Percentiles rank a stretch among this genome's conserved stretches.
These are phyloP conservation scores for Pseudolaguvia tuberculata DNA, from an alignment of 2,113 vertebrate species.

Conservation along the genomic window DNA sequence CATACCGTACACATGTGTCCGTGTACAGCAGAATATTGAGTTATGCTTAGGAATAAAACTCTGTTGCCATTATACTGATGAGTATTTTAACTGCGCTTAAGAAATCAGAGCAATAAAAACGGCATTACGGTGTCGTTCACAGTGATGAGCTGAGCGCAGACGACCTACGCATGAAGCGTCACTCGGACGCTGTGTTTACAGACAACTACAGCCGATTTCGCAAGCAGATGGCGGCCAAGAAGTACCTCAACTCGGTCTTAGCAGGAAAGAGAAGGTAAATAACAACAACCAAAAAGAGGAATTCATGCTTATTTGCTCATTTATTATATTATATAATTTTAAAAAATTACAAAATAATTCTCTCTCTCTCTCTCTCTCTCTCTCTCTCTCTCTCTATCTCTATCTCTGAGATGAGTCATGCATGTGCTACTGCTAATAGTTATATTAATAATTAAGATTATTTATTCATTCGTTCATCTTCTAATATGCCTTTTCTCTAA, in stretches of 20 bases:
- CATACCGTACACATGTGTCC: neutral
- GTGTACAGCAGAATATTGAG: neutral
- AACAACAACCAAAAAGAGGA: no score
- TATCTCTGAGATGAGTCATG: no score
- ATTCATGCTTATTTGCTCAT: no score
- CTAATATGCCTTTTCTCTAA: no score
- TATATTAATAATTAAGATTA: no score
- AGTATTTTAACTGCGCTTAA: neutral
- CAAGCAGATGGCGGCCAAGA: slow-evolving; percentile 84
- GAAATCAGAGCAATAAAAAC: neutral
- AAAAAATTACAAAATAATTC: no score
- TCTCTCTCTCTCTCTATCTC: no score
- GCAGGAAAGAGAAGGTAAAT: slow-evolving; percentile 80
- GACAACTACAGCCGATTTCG: slow-evolving; percentile 82
- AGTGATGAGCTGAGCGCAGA: slow-evolving; percentile 62
- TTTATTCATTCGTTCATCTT: no score
- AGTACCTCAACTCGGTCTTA: slow-evolving; percentile 79
- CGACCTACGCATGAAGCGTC: slow-evolving; percentile 71
- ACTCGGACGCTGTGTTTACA: slow-evolving; percentile 82
- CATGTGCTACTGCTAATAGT: no score
- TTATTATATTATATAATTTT: no score
- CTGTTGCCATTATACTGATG: neutral
- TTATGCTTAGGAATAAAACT: neutral
- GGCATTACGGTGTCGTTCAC: neutral
- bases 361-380: no score